phyloP scores from a whole-genome alignment of 2,113 vertebrate genomes.

The Epinephelus lanceolatus region DNA sequence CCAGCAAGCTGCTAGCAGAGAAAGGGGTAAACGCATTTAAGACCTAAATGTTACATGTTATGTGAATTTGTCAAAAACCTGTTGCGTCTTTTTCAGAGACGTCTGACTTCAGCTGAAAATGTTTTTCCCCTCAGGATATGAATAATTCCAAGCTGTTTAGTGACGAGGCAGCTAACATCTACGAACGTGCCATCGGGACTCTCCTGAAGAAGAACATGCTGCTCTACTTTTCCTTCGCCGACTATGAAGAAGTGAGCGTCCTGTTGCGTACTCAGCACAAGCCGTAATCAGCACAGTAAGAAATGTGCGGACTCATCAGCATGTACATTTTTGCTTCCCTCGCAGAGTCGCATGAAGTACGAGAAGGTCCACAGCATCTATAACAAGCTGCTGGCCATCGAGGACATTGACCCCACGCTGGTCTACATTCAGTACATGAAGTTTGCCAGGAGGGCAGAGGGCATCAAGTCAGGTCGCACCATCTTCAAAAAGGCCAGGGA shows the following conservation, averaged over 20 bases:
- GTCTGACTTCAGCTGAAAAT: not conserved
- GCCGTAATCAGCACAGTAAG: rapidly evolving
- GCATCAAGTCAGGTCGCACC: constrained; percentile 96
- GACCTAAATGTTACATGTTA: not conserved
- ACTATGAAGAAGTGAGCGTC: constrained; percentile 95
- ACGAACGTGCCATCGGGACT: constrained; percentile 98
- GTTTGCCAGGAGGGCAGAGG: constrained; percentile 97
- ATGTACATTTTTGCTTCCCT: not conserved
- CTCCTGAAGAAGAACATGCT: constrained; percentile 99
- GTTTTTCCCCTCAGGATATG: constrained; percentile 90
- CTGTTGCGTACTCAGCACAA: too few species aligned
- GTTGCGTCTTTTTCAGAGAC: not conserved
- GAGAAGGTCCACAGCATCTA: constrained; percentile 99
- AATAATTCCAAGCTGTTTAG: constrained; percentile 99
- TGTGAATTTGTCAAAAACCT: not conserved
- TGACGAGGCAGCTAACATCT: constrained; percentile 99
- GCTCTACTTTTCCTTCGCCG: constrained; percentile 98
- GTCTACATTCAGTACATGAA: constrained; percentile 99
- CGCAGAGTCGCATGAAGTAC: constrained; percentile 98
- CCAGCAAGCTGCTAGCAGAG: constrained; percentile 97
- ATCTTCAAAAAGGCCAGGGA: constrained; percentile 99
- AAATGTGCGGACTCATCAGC: not conserved
- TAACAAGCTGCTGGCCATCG: constrained; percentile 94
- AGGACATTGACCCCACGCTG: constrained; percentile 98
- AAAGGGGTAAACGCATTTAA: constrained; percentile 88